Evolutionary conservation across 2,113 vertebrate species (phyloP).

Genomic region (Zosterops japonicus): DNA sequence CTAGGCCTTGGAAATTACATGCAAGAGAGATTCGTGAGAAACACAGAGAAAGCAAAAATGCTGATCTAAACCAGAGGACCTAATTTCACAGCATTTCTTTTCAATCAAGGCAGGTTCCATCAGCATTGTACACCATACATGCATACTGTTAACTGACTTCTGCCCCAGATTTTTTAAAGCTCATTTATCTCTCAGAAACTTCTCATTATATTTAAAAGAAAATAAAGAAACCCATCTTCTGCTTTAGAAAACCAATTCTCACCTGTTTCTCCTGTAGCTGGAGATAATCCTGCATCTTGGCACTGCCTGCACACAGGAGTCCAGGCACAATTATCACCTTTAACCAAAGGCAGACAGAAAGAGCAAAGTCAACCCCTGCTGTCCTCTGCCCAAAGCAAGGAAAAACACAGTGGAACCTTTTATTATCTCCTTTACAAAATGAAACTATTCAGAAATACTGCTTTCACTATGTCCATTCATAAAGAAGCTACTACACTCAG

Average conservation of each 20-base stretch:
- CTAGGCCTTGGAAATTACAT: not conserved
- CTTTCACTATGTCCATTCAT: not conserved
- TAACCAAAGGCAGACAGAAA: slow-evolving; percentile 1
- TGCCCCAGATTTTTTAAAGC: not conserved
- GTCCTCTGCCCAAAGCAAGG: not conserved
- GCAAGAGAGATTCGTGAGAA: not conserved
- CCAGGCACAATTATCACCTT: slow-evolving; percentile 56
- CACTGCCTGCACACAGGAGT: not conserved
- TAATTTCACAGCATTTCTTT: not conserved
- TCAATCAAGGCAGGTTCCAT: not conserved
- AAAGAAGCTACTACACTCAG: not conserved
- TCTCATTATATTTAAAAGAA: not conserved
- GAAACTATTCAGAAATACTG: not conserved
- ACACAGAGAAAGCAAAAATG: not conserved
- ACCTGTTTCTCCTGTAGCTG: slow-evolving; percentile 43
- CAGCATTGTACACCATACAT: not conserved
- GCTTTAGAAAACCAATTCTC: slow-evolving; percentile 9
- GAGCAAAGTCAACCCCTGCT: not conserved
- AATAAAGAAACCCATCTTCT: not conserved
- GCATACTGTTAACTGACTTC: not conserved
- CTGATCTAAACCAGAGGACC: not conserved
- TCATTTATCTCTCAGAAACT: not conserved
- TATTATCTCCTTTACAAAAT: not conserved
- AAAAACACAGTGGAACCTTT: not conserved
- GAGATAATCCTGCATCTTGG: slow-evolving; percentile 43